Evolutionary conservation across 1,140 invertebrate genomes (phyloP).

Genomic region (Zaprionus capensis): DNA sequence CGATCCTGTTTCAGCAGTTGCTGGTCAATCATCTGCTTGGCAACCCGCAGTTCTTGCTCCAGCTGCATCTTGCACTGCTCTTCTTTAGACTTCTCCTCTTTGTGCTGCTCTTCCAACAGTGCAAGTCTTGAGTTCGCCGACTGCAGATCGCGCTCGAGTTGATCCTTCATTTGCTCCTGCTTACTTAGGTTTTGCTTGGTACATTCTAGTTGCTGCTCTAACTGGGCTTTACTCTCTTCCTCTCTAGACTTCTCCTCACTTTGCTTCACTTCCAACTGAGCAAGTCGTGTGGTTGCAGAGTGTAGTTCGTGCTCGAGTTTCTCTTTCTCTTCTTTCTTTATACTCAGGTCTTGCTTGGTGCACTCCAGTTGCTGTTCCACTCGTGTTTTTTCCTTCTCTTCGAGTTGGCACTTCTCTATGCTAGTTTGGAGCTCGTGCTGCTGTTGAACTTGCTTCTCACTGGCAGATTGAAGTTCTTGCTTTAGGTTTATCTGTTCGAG

Average conservation of each 20-base stretch:
- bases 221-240: background rate
- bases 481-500: background rate
- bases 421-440: background rate
- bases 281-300: background rate
- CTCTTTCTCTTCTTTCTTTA: background rate
- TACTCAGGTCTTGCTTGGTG: background rate
- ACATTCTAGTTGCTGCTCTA: background rate
- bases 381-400: background rate
- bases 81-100: background rate
- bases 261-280: background rate
- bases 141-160: background rate
- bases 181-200: background rate
- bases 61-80: background rate
- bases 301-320: background rate
- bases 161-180: background rate
- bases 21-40: background rate
- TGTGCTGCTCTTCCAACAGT: background rate
- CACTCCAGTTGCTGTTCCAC: conserved; percentile 5
- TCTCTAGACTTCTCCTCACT: background rate
- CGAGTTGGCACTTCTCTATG: background rate
- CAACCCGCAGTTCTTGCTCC: background rate
- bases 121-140: background rate
- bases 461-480: background rate
- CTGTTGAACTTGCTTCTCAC: background rate
- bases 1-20: background rate